Conservation (phyloP, 2,113 vertebrate species). For the Himantopus leucocephalus region DNA sequence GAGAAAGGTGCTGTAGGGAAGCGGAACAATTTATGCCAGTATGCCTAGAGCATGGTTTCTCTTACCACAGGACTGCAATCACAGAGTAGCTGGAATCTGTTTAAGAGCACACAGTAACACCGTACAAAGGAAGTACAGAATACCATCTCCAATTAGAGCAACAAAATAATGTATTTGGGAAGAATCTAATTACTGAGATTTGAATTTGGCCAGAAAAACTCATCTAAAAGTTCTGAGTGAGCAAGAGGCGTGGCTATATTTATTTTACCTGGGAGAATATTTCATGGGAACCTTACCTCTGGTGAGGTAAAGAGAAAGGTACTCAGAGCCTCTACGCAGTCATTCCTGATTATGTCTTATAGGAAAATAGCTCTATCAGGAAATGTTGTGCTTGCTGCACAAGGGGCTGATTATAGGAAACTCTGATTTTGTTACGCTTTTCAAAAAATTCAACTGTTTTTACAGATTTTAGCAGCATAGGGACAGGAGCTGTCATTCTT, state of each 20-base stretch:
- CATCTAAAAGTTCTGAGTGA: background rate
- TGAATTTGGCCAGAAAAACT: background rate
- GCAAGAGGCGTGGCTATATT: background rate
- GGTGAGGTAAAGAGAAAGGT: background rate
- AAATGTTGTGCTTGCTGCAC: background rate
- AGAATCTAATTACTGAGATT: background rate
- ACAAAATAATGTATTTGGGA: background rate
- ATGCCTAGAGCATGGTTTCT: background rate
- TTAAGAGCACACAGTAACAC: background rate
- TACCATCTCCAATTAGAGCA: background rate
- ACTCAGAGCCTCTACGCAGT: background rate
- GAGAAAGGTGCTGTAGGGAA: background rate
- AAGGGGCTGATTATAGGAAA: background rate
- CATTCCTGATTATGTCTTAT: background rate
- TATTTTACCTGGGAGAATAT: background rate
- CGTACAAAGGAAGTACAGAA: background rate
- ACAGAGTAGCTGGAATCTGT: background rate
- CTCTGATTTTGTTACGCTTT: background rate
- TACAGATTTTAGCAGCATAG: background rate
- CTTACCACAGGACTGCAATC: background rate
- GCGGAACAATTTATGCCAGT: background rate
- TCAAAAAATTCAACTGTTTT: background rate
- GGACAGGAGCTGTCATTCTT: background rate
- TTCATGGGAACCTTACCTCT: background rate
- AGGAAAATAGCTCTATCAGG: background rate